Percentiles rank a stretch among this genome's conserved stretches.
Conservation (phyloP, 2,888 invertebrate genomes). For the Anorthoa munda region DNA sequence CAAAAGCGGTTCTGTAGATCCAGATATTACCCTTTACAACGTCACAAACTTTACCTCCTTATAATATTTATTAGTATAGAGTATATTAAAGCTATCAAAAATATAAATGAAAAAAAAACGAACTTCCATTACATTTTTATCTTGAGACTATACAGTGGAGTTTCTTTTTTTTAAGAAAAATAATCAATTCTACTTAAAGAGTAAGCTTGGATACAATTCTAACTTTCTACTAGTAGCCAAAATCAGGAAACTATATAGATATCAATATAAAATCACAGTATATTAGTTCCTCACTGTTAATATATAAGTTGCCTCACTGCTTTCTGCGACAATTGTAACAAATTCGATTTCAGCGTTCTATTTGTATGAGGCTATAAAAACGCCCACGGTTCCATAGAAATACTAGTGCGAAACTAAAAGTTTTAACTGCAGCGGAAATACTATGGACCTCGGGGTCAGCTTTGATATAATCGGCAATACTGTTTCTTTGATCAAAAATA, state of each 20-base stretch:
- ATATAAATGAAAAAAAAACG: no score
- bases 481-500: no score
- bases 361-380: slow-evolving; percentile 7
- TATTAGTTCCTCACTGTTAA: neutral
- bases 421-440: neutral
- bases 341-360: slow-evolving; percentile 23
- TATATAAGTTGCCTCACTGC: neutral
- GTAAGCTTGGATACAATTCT: neutral
- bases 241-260: neutral
- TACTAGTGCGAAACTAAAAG: neutral
- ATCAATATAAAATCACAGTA: neutral
- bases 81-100: no score
- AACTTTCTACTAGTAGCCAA: no score
- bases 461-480: neutral
- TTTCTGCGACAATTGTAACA: neutral
- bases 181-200: neutral
- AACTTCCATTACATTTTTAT: no score
- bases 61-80: no score
- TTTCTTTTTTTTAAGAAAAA: no score
- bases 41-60: no score
- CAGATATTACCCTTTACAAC: no score
- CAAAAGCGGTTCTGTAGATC: no score
- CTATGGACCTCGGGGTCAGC: neutral
- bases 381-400: slow-evolving; percentile 30
- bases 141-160: no score